Conservation (phyloP, 2,888 invertebrate species). For the Steinernema scapterisci region DNA sequence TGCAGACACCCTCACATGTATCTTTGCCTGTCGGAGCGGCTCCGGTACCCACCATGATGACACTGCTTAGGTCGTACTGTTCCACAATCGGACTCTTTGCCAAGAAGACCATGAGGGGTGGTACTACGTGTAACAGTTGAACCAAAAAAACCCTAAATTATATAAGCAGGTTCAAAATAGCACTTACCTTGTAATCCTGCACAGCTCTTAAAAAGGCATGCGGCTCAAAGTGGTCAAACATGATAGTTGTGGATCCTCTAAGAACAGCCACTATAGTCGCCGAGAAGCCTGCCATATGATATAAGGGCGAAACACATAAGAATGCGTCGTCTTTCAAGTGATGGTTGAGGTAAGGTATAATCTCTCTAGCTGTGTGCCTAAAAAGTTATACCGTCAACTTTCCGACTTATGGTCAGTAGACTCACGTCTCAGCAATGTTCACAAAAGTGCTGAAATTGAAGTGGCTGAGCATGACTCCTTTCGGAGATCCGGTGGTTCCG, state of each 20-base stretch:
- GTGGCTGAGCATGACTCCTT: conserved; percentile 36
- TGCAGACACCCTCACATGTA: conserved; percentile 56
- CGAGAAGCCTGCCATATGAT: conserved; percentile 4
- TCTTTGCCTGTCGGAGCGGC: conserved; percentile 65
- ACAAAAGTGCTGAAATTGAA: conserved; percentile 19
- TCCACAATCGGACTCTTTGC: conserved; percentile 75
- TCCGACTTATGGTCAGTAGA: background rate
- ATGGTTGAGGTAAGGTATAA: background rate
- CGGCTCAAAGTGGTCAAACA: conserved; percentile 20
- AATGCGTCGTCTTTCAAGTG: background rate
- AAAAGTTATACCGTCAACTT: background rate
- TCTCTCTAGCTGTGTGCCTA: background rate
- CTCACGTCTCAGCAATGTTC: background rate
- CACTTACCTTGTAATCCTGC: conserved; percentile 34
- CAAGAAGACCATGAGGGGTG: conserved; percentile 82
- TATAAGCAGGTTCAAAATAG: no score
- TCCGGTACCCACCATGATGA: conserved; percentile 71
- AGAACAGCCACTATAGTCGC: background rate
- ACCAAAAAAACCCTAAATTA: conserved; percentile 2
- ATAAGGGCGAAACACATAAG: background rate
- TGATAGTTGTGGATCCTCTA: background rate
- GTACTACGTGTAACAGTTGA: conserved; percentile 74
- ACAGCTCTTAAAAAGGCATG: conserved; percentile 26
- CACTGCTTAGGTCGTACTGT: conserved; percentile 78
- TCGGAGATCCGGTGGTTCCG: conserved; percentile 34